These are phyloP conservation scores for Drosophila anceps DNA, from an alignment of 2,888 invertebrate species.

Conservation along the genomic window DNA sequence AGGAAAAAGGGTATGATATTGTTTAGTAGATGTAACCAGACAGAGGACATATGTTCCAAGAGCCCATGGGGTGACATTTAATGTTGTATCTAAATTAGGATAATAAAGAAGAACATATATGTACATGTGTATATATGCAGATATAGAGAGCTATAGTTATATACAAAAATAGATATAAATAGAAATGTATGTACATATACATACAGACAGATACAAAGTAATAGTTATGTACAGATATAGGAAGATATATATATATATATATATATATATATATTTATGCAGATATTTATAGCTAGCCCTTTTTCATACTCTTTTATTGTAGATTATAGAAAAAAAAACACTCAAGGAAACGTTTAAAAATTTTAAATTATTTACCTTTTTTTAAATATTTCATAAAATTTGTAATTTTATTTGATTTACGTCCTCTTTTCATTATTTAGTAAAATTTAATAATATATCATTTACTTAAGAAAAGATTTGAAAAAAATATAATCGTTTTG, in stretches of 20 bases:
- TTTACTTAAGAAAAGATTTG: too few relatives aligned
- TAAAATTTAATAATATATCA: neutral
- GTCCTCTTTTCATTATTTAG: neutral
- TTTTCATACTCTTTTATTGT: neutral
- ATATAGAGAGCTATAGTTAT: neutral
- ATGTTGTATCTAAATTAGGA: neutral
- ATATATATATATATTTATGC: neutral
- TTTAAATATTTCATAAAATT: neutral
- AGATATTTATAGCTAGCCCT: neutral
- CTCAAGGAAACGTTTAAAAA: neutral
- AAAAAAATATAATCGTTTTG: too few relatives aligned
- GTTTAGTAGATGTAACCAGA: neutral
- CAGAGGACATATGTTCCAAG: neutral
- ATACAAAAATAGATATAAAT: neutral
- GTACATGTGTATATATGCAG: neutral
- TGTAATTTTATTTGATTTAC: neutral
- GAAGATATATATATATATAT: neutral
- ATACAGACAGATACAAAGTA: neutral
- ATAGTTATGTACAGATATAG: neutral
- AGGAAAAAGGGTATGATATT: conserved; percentile 5
- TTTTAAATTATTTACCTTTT: too few relatives aligned
- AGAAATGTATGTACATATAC: neutral
- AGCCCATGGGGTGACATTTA: conserved; percentile 1
- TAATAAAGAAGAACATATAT: neutral
- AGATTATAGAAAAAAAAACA: neutral